Evolutionary conservation across 2,113 vertebrate genomes (phyloP), one percentile per base, ranked within the genome.

Genomic region (Ramphastos sulfuratus): DNA sequence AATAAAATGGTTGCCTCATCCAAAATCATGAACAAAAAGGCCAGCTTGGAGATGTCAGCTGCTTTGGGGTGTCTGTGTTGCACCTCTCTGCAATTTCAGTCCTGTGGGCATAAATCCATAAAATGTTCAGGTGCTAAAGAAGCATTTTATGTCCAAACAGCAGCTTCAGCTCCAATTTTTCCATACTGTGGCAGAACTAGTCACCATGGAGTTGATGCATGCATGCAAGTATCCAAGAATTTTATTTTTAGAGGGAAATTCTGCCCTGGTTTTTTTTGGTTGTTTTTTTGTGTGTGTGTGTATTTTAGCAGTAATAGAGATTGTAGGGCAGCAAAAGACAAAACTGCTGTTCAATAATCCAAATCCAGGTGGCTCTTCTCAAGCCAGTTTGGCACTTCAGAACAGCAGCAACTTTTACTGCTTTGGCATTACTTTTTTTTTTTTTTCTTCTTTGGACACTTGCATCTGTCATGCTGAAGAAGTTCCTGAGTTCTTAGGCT

Each of bases 391-490:
- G 75, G 64, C 90, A 77, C n/a, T 80, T 85, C 56, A 74, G 79
- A 85, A 59, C 55, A 87, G 59, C 87, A 79, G 82, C 52, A 66
- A 83, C 39, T 93, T 90, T 89, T 91, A 74, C 46, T 77, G 39
- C 72, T 85, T 87, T 89, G 85, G 21, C 74, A 54, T 37, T 67
- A 9, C 3, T 13, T 39, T 54, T 21, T 52, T 52, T 52, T 24
- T 24, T 52, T 33, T 61, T 35, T 46, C 50, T 5, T 6, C 44
- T 7, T 6, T 71, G 12, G 61, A 56, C 46, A 21, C 9, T 7
- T 84, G 65, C 72, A 95, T 94, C 87, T 95, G 78, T 91, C 84
- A 82, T 52, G 48, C 52, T 35, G 50, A 75, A 94, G 50, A 56
- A 91, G 52, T 73, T 85, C 33, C 64, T 58, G 84, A 83, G 67